Base-by-base conservation (phyloP, 2,797 vertebrate genomes). In the Galago senegalensis region DNA sequence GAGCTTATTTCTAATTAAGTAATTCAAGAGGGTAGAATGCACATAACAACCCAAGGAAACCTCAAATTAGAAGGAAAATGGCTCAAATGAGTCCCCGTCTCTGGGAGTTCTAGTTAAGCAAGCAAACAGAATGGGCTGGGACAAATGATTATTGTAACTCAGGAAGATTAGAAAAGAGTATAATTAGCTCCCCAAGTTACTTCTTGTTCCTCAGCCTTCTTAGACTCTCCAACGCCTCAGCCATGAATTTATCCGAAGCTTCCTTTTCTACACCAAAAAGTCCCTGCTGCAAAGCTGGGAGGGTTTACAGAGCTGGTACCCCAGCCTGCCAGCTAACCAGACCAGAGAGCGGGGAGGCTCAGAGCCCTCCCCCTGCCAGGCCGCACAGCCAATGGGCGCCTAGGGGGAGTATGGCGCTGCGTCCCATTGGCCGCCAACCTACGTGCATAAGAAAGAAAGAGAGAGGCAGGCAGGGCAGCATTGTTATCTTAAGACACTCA, bases 361-460 rank as follows among this genome's bases (percentile, higher is more conserved):
- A 25, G 69, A 89, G 79, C 97, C 89, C 93, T 84, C 95, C 97
- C 77, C 80, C 60, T 34, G 61, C 94, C 94, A 34, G 76, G 91
- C 83, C 49, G 2, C 16, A 7, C 34, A 58, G 17, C 98, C 98
- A 99, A 98, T 98, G 81, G 88, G 56, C 23, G 31, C 1, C 69
- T 8, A 34, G 0, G 82, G 46, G 56, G 90, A 93, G 56, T 80
- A 65, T 73, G 80, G 25, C 73, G 81, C n/a, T 3, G 73, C 9
- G 46, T 86, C 23, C 83, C 79, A 98, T 98, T 98, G 98, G 98
- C 97, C 89, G 91, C 34, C 6, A 1, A 1, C n/a, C 58, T 96
- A 96, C 96, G 95, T 98, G 98, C 97, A 97, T 97, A 46, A 87
- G 96, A 93, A 73, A 93, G 94, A 93, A n/a, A 53, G 61, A 82